Conservation (phyloP, 2,797 vertebrate species). For the Muscicapa striata region DNA sequence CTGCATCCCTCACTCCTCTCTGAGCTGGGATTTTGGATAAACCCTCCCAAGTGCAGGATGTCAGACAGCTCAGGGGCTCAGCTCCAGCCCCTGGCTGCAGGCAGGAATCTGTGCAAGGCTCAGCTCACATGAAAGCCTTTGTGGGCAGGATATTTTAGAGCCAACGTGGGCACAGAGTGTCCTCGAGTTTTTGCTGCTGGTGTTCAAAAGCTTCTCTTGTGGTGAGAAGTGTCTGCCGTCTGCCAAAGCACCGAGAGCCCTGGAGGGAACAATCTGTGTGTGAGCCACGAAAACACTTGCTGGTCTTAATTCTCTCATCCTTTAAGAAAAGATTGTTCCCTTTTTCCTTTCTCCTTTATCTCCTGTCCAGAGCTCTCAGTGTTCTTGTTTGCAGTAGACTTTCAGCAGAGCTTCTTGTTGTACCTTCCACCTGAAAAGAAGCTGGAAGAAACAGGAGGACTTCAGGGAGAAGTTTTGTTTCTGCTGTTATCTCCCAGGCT, state of each 20-base stretch:
- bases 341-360: neutral
- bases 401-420: neutral
- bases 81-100: fast-evolving
- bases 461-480: neutral
- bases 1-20: neutral
- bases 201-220: slow-evolving; percentile 15
- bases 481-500: neutral
- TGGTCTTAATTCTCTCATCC: neutral
- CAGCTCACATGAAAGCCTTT: neutral
- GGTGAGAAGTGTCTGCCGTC: slow-evolving; percentile 35
- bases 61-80: neutral
- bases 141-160: slow-evolving; percentile 30
- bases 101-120: neutral
- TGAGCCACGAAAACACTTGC: neutral
- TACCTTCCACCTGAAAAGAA: neutral
- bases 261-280: neutral
- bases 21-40: neutral
- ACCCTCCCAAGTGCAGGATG: neutral
- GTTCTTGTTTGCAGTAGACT: neutral
- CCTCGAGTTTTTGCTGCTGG: neutral
- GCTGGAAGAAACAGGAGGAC: neutral
- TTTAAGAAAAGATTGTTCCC: neutral
- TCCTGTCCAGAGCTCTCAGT: neutral
- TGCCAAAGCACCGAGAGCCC: slow-evolving; percentile 35
- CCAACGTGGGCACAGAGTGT: neutral